phyloP scores from a whole-genome alignment of 30 jellyfish, hydroid and myxozoan species.

The Aurelia aurita region DNA sequence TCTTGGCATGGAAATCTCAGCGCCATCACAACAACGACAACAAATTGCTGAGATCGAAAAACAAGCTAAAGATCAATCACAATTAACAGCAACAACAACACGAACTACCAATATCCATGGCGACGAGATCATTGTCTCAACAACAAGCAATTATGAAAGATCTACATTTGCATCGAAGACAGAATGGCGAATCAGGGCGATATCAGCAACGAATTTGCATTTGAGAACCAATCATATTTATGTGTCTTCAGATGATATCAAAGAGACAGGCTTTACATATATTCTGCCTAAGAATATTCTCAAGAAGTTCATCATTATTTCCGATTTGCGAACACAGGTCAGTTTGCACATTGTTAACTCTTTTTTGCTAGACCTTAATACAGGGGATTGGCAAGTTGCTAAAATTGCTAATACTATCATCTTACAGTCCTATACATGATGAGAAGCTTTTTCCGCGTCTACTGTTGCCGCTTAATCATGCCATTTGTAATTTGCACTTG shows the following conservation, averaged over 20 bases:
- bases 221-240: slow-evolving; percentile 98
- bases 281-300: slow-evolving; percentile 97
- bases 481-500: too few relatives aligned
- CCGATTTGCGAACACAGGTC: slow-evolving; percentile 99
- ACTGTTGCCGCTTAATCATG: too few relatives aligned
- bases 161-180: slow-evolving; percentile 99
- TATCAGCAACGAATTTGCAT: slow-evolving; percentile 99
- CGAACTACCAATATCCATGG: slow-evolving; percentile 99
- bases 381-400: neutral
- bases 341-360: too few relatives aligned
- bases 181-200: slow-evolving; percentile 99
- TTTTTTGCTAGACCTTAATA: too few relatives aligned
- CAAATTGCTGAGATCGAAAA: slow-evolving; percentile 99
- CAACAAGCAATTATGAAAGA: slow-evolving; percentile 98
- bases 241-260: slow-evolving; percentile 98
- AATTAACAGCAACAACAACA: slow-evolving; percentile 99
- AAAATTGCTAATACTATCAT: neutral
- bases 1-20: slow-evolving; percentile 99
- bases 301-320: slow-evolving; percentile 95
- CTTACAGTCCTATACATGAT: neutral
- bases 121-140: slow-evolving; percentile 98
- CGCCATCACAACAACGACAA: slow-evolving; percentile 99
- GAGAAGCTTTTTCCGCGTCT: too few relatives aligned
- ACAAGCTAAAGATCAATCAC: slow-evolving; percentile 99
- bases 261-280: slow-evolving; percentile 98